Conservation (phyloP, 1,140 invertebrate genomes). For the Drosophila kurseongensis region DNA sequence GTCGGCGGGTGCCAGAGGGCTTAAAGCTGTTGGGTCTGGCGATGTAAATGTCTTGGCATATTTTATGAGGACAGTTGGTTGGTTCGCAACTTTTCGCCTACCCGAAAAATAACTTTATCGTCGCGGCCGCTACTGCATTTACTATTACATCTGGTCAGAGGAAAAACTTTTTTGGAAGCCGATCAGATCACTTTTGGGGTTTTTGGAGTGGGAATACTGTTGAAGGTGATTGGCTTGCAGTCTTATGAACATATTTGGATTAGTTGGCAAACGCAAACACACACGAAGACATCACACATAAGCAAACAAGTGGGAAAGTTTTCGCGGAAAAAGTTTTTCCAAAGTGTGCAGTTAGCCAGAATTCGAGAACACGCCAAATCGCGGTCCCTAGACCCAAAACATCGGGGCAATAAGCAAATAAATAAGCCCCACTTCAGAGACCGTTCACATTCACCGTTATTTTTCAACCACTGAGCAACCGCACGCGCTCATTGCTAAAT, state of each 20-base stretch:
- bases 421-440: constrained; percentile 7
- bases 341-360: constrained; percentile 16
- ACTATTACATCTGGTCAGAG: constrained; percentile 28
- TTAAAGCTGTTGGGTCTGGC: constrained; percentile 28
- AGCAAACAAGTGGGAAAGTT: constrained; percentile 43
- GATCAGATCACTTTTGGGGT: constrained; percentile 30
- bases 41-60: constrained; percentile 75
- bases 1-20: constrained; percentile 28
- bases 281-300: constrained; percentile 3
- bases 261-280: constrained; percentile 14
- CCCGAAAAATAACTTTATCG: constrained; percentile 44
- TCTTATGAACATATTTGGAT: constrained; percentile 36
- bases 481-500: constrained; percentile 70
- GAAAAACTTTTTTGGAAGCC: constrained; percentile 25
- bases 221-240: constrained; percentile 18
- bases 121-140: constrained; percentile 31
- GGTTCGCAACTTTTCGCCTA: constrained; percentile 21
- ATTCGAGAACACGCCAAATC: constrained; percentile 1
- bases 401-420: constrained; percentile 19
- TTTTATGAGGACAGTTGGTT: constrained; percentile 65
- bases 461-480: constrained; percentile 44
- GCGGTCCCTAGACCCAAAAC: constrained; percentile 9
- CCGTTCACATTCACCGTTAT: constrained; percentile 37
- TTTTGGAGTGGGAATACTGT: constrained; percentile 10
- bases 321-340: constrained; percentile 14